Base-by-base conservation (phyloP, 2,888 invertebrate species). In the Ectemnius continuus region DNA sequence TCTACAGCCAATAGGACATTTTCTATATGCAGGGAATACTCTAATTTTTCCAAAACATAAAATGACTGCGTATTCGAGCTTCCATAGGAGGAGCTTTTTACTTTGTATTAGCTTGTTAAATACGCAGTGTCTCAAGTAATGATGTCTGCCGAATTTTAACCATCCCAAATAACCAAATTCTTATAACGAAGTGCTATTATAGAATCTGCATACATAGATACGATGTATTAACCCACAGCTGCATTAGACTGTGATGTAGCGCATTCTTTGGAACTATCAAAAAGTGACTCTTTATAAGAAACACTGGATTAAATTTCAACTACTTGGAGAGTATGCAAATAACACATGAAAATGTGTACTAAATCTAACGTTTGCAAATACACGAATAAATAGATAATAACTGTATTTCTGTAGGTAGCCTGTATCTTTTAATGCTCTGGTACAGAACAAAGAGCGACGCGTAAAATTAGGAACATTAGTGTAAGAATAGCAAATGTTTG, bases 401-500 rank as follows among this genome's bases (percentile, higher is more conserved):
- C 61, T 68, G 36, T 56, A 36, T 46, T 70, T 67, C 45, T 76
- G 70, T 71, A 70, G 67, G 70, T 62, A 68, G 65, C 62, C 67
- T 63, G 62, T 63, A 68, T 61, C 16, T 61, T 16, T 18, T 75
- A 76, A 71, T 76, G 70, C 75, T 70, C 70, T 75, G 52, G 59
- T 18, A 36, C 60, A 61, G 68, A 58, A 61, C 56, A 71, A 75
- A 67, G 61, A 75, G 76, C 71, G 66, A 75, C 60, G 47, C 20
- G 48, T 75, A 45, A 71, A 75, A 75, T 66, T 76, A 76, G 76
- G 75, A 75, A 75, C 76, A 71, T 75, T 62, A 65, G 67, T 71
- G 48, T 71, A 68, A 75, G 68, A 70, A 75, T 52, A 5, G 16
- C 16, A 45, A 75, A 75, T 68, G 18, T 48, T 68, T 56, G 58